Conservation (phyloP, 2,113 vertebrate genomes). For the Chascanopsetta lugubris region DNA sequence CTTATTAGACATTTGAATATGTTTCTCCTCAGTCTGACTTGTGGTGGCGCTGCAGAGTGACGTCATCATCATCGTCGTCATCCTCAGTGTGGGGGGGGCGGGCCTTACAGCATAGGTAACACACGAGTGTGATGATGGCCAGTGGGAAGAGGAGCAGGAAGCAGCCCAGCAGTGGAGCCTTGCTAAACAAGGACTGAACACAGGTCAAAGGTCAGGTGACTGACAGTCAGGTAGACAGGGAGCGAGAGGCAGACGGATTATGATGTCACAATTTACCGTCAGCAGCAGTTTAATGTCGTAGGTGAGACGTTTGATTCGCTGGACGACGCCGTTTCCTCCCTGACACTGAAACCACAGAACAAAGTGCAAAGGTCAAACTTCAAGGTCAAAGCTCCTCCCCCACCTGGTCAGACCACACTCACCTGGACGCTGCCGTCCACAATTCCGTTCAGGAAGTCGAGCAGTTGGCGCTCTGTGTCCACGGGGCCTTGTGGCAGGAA, state of each 20-base stretch:
- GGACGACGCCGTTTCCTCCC: slow-evolving; percentile 88
- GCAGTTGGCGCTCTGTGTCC: slow-evolving; percentile 83
- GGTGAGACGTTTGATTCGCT: slow-evolving; percentile 84
- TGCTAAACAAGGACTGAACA: slow-evolving; percentile 72
- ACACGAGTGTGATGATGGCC: slow-evolving; percentile 53
- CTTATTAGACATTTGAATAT: not conserved
- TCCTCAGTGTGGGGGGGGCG: fast-evolving
- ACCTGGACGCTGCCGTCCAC: slow-evolving; percentile 87
- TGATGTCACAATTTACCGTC: slow-evolving; percentile 75
- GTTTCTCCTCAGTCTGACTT: slow-evolving; percentile 41
- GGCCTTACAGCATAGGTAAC: slow-evolving; percentile 38
- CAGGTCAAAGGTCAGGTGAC: not conserved
- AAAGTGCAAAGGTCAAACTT: not conserved
- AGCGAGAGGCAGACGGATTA: not conserved
- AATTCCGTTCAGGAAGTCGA: slow-evolving; percentile 88
- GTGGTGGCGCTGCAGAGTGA: not conserved
- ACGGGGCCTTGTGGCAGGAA: slow-evolving; percentile 84
- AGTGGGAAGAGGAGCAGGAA: slow-evolving; percentile 87
- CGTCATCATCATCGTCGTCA: not conserved
- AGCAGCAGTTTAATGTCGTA: slow-evolving; percentile 85
- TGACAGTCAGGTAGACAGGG: not conserved
- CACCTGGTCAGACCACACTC: slow-evolving; percentile 31
- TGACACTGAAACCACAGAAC: slow-evolving; percentile 57
- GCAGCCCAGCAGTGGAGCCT: slow-evolving; percentile 86
- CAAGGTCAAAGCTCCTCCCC: not conserved